Evolutionary conservation across 2,888 invertebrate species (phyloP).

Genomic region (Ramazzottius varieornatus): DNA sequence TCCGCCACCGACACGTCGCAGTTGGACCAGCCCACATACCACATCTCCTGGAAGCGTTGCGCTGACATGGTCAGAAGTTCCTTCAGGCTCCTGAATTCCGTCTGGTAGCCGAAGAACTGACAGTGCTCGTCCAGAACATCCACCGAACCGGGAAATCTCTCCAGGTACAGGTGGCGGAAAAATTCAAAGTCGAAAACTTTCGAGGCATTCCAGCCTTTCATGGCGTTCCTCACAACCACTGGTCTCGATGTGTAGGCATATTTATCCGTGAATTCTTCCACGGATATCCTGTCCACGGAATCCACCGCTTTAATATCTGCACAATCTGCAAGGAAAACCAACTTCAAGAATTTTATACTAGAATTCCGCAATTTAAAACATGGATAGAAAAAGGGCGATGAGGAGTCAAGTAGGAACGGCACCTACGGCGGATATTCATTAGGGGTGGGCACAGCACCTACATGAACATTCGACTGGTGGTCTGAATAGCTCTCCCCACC

Average conservation of each 20-base stretch:
- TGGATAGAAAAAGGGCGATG: no score
- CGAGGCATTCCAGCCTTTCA: constrained; percentile 47
- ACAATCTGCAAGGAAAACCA: no score
- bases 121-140: constrained; percentile 32
- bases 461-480: no score
- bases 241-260: constrained; percentile 54
- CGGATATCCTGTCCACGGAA: no score
- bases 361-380: no score
- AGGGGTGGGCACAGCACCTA: no score
- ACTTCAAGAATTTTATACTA: no score
- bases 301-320: no score
- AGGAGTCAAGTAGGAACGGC: no score
- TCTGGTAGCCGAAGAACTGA: constrained; percentile 76
- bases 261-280: constrained; percentile 34
- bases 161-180: constrained; percentile 15
- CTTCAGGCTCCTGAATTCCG: constrained; percentile 44
- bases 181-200: constrained; percentile 20
- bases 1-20: constrained; percentile 58
- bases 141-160: constrained; percentile 10
- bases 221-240: constrained; percentile 47
- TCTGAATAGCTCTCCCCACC: no score
- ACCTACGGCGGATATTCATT: no score
- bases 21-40: constrained; percentile 43
- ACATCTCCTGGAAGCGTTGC: neutral
- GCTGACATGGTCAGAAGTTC: constrained; percentile 51